phyloP scores from a whole-genome alignment of 1,140 invertebrate genomes.

The Mya arenaria region DNA sequence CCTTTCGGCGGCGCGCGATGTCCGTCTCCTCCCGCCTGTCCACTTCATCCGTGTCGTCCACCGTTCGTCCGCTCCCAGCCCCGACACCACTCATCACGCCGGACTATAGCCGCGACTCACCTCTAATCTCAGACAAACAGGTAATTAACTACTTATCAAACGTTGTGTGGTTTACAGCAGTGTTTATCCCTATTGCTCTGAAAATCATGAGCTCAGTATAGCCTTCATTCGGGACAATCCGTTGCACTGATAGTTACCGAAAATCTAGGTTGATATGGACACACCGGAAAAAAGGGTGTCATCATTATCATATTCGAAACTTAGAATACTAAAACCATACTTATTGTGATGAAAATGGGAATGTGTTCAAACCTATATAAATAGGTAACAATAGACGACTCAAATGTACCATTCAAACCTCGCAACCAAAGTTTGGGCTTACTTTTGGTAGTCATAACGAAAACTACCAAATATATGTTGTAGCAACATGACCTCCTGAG shows the following conservation, averaged over 20 bases:
- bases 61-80: conserved; percentile 68
- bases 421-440: too few species aligned
- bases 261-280: neutral
- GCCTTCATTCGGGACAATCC: neutral
- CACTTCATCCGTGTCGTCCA: conserved; percentile 68
- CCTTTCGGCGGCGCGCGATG: conserved; percentile 75
- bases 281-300: neutral
- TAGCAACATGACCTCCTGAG: too few species aligned
- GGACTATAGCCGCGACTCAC: conserved; percentile 43
- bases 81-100: conserved; percentile 37
- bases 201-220: neutral
- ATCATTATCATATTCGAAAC: too few species aligned
- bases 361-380: too few species aligned
- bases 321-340: too few species aligned
- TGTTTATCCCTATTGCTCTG: too few species aligned
- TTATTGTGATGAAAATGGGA: too few species aligned
- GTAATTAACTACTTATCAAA: neutral
- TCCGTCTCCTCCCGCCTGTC: conserved; percentile 74
- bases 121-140: conserved; percentile 39
- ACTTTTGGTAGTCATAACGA: too few species aligned
- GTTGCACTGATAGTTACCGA: neutral
- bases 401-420: too few species aligned
- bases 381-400: too few species aligned
- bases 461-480: too few species aligned
- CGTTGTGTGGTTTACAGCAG: too few species aligned